phyloP scores from a whole-genome alignment of 2,797 vertebrate genomes.

The Rhincodon typus region DNA sequence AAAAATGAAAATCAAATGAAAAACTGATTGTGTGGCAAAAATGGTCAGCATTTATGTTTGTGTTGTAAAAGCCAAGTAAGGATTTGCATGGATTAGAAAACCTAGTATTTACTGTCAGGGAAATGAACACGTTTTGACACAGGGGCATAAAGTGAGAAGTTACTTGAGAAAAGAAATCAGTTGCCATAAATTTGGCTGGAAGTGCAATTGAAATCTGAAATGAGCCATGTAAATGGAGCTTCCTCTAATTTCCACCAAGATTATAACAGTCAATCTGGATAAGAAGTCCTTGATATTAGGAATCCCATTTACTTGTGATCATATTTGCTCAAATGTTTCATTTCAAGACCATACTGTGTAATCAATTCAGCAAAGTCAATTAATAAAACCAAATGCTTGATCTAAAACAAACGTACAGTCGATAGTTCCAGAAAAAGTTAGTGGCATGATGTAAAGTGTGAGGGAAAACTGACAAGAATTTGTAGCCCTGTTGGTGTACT shows the following conservation, averaged over 20 bases:
- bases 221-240: not conserved
- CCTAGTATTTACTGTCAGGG: not conserved
- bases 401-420: not conserved
- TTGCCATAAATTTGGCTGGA: not conserved
- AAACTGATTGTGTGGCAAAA: slow-evolving; percentile 11
- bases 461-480: not conserved
- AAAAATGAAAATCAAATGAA: slow-evolving; percentile 4
- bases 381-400: not conserved
- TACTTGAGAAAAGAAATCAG: not conserved
- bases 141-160: not conserved
- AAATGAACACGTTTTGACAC: not conserved
- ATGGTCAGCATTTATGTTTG: not conserved
- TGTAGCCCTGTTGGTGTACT: not conserved
- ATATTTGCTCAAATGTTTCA: not conserved
- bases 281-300: not conserved
- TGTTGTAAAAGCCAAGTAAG: not conserved
- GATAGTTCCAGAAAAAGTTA: not conserved
- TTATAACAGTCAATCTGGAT: not conserved
- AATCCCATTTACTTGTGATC: not conserved
- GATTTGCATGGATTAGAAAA: not conserved
- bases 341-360: not conserved
- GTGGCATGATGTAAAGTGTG: not conserved
- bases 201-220: not conserved
- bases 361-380: not conserved
- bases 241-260: not conserved